Conservation (phyloP, 1,140 invertebrate genomes). For the Pseudomyrmex dendroicus region DNA sequence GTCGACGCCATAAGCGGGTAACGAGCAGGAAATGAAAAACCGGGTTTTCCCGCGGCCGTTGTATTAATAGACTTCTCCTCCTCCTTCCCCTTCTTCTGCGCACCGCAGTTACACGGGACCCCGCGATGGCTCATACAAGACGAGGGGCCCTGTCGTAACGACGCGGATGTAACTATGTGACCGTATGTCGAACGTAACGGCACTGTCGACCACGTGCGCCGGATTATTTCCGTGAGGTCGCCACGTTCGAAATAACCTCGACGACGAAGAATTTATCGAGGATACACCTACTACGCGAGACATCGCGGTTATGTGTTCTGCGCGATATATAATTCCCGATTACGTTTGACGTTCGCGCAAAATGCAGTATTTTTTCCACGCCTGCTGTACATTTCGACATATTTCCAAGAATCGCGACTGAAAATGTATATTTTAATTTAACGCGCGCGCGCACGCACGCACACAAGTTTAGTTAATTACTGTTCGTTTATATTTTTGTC, state of each 20-base stretch:
- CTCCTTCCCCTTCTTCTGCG: neutral
- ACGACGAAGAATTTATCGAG: slow-evolving; percentile 68
- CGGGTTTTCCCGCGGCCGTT: slow-evolving; percentile 29
- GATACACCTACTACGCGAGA: slow-evolving; percentile 54
- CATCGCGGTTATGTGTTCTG: slow-evolving; percentile 49
- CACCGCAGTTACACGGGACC: slow-evolving; percentile 7
- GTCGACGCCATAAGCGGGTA: slow-evolving; percentile 22
- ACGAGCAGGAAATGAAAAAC: slow-evolving; percentile 52
- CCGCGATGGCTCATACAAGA: neutral
- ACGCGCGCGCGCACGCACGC: no score
- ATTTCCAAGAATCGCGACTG: neutral
- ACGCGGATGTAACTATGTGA: slow-evolving; percentile 16
- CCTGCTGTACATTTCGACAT: neutral
- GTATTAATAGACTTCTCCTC: slow-evolving; percentile 53
- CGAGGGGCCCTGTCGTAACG: neutral
- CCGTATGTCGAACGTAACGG: slow-evolving; percentile 35
- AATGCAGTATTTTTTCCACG: slow-evolving; percentile 19
- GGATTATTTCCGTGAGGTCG: slow-evolving; percentile 69
- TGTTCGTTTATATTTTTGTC: neutral
- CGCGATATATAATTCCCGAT: slow-evolving; percentile 19
- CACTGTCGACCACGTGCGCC: slow-evolving; percentile 41
- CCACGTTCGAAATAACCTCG: slow-evolving; percentile 59
- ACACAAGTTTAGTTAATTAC: neutral
- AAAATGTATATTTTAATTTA: neutral
- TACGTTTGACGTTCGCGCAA: neutral